Evolutionary conservation across 1,140 invertebrate species (phyloP), one percentile per base, ranked within the genome.

Genomic region (Helicoverpa zea): DNA sequence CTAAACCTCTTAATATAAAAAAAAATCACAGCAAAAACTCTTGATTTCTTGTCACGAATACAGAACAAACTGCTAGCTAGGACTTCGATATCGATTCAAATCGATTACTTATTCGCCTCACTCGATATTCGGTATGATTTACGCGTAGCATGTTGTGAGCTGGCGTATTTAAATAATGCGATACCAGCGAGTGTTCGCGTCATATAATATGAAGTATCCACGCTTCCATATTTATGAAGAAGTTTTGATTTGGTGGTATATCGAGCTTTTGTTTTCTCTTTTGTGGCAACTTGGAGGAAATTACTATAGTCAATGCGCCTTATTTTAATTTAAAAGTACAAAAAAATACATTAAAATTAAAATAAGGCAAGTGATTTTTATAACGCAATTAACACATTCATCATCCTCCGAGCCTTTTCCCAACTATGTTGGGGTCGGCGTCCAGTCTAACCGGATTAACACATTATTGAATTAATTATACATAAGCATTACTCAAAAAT

Each of bases 101-200:
- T 76, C 58, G 74, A 76, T 63, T 76, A 76, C 51, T 76, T 76
- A 76, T 76, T 76, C 59, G 35, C 51, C 74, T 35, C 74, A 4
- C 47, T 76, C 18, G 43, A 76, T 75, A 75, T 76, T 76, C 43
- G 16, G 74, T 63, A 76, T 76, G 63, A 76, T 76, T 76, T 76
- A 76, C 74, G 14, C 74, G 74, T 63, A n/a, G 47, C 30, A 47
- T 51, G 47, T 63, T 61, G 73, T 75, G 29, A 18, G 35, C 58
- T 61, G 23, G 35, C 58, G 73, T 47, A 75, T 75, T 61, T 61
- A 75, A 75, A 75, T 75, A 63, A 63, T 75, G 58, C 16, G 35
- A 75, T 18, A 58, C 7, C 52, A 7, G 18, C 2, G 58, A 52
- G 43, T 63, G 59, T 63, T 63, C 74, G 16, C 49, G 43, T 51